Evolutionary conservation across 2,797 vertebrate species (phyloP).

Genomic region (Chiropotes sagulatus): DNA sequence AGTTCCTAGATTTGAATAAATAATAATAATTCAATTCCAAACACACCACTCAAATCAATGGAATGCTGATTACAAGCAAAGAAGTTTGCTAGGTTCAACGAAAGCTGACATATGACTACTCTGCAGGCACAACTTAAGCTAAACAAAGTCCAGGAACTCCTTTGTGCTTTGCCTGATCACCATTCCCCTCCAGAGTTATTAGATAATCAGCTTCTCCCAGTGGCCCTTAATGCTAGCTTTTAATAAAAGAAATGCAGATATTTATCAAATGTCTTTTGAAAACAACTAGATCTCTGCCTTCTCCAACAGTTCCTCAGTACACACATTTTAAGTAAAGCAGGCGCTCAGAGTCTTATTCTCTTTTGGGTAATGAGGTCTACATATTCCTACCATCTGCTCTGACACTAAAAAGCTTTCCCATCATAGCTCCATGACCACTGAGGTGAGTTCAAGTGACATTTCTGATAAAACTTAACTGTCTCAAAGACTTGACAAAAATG

Average conservation of each 20-base stretch:
- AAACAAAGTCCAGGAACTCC: background rate
- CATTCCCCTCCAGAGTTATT: background rate
- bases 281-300: conserved; percentile 1
- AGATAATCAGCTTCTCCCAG: background rate
- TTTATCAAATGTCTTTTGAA: conserved; percentile 31
- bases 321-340: background rate
- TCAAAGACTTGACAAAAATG: conserved; percentile 12
- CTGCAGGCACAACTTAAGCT: background rate
- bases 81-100: background rate
- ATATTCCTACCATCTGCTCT: background rate
- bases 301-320: background rate
- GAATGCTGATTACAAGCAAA: conserved; percentile 15
- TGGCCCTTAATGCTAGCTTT: conserved; percentile 8
- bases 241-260: background rate
- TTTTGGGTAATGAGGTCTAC: background rate
- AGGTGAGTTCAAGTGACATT: background rate
- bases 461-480: background rate
- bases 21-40: background rate
- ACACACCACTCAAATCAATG: background rate
- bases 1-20: background rate
- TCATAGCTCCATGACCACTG: background rate
- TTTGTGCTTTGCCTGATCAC: background rate
- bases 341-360: background rate
- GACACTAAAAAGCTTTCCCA: background rate
- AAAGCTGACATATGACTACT: background rate